Base-by-base conservation (phyloP, 1,140 invertebrate genomes). In the Triops longicaudatus region DNA sequence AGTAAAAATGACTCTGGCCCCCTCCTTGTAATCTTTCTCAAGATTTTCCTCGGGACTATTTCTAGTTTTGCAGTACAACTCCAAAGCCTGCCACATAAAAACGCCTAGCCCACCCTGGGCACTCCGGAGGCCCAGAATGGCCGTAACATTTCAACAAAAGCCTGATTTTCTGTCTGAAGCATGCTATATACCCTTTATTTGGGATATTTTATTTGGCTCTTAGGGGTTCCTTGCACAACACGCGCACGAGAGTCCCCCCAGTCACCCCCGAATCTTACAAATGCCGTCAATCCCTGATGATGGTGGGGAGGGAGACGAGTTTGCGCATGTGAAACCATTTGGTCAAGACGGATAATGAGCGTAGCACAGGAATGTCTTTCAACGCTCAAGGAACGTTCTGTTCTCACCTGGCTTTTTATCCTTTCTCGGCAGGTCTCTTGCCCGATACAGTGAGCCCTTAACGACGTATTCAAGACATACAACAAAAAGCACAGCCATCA, bases 131-230 rank as follows among this genome's bases (percentile, higher is more conserved):
- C 50, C 50, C 50, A 22, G 22, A 2, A 63, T 22, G 50, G 14
- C 50, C 50, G 50, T 63, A 63, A 63, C 50, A 17, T 63, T 63
- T 63, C 50, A 63, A 63, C 50, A 22, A 63, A 63, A 63, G 50
- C 17, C 50, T 63, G 50, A 63, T 63, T 63, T 63, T 63, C 17
- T 63, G 14, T 22, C 17, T n/a, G 10, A 22, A 22, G n/a, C 44
- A n/a, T 22, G 44, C 44, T 10, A 9, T 63, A 22, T 4, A n/a
- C 50, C 50, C 50, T 63, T 63, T 17, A 63, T 63, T 63, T 63
- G 50, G 50, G 50, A 11, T 10, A 63, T 63, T 63, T 63, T 63
- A 63, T n/a, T n/a, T 63, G n/a, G 17, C 22, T 22, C 22, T 63
- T 9, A 22, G 50, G 50, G 50, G 50, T 7, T 63, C n/a, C 50